These are phyloP conservation scores for Thamnaconus septentrionalis DNA, from an alignment of 2,113 vertebrate species.

Conservation along the genomic window DNA sequence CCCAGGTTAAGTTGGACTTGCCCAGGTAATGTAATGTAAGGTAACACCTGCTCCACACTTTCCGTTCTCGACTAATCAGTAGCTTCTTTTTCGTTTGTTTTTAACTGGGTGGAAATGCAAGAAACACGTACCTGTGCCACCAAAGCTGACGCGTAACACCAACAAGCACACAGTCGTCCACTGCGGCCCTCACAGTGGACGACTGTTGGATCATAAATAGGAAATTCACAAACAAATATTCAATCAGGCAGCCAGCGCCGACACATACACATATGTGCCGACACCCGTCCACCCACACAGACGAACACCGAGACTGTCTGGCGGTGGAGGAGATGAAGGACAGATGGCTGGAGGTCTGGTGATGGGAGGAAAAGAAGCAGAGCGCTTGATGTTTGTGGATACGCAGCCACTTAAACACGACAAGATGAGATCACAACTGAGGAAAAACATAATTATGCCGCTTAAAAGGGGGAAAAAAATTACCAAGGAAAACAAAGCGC, in stretches of 20 bases:
- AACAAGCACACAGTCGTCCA: too few relatives aligned
- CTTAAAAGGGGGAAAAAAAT: conserved; percentile 34
- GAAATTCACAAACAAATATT: conserved; percentile 17
- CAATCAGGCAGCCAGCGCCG: conserved; percentile 27
- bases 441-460: conserved; percentile 30
- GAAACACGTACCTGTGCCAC: too few relatives aligned
- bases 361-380: conserved; percentile 26
- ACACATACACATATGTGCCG: conserved; percentile 31
- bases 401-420: conserved; percentile 12
- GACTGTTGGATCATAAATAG: not conserved
- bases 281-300: conserved; percentile 18
- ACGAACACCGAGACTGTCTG: conserved; percentile 15
- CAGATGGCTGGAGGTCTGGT: conserved; percentile 59
- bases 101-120: too few relatives aligned
- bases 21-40: too few relatives aligned
- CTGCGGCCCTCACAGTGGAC: too few relatives aligned
- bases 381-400: conserved; percentile 36
- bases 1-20: too few relatives aligned
- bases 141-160: too few relatives aligned
- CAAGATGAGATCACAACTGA: conserved; percentile 26
- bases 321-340: conserved; percentile 23
- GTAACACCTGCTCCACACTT: too few relatives aligned
- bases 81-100: too few relatives aligned
- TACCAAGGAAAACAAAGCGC: conserved; percentile 11
- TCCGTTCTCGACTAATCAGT: too few relatives aligned